Base-by-base conservation (phyloP, 2,797 vertebrate species). In the Eidolon dupreanum region DNA sequence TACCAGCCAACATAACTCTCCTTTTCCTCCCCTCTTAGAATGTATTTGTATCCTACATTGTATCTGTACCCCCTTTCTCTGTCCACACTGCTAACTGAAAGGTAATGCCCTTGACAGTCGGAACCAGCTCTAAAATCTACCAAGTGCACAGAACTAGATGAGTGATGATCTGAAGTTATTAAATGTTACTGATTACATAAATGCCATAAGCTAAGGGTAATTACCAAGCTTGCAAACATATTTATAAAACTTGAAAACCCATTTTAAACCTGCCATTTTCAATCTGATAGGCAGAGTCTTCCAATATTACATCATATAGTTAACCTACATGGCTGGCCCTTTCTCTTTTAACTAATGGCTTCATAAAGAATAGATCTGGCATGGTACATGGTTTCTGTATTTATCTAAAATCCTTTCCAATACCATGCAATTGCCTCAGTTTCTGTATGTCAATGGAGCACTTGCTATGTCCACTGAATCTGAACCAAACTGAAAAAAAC, bases 321-420 rank as follows among this genome's bases (percentile, higher is more conserved):
- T 46, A 94, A 83, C 46, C 46, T 61, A 24, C 26, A 71, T 41
- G n/a, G 33, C 10, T 59, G 38, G 38, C 10, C 17, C 46, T 87
- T 73, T 65, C 31, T 3, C 46, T 92, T 85, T 66, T 68, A 86
- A 81, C 16, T 33, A 68, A 43, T 46, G 61, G 36, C 31, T 74
- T 41, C 61, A 73, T 8, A 55, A 88, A 68, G 46, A n/a, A 31
- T 12, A 57, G 12, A 11, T 33, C 26, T 78, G 66, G 74, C 70
- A 68, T 55, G 46, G 86, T 5, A 79, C 5, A 28, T 5, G 17
- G 24, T 63, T 86, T 81, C 65, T 81, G 36, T 53, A 46, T 73
- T 74, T 81, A 95, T 26, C 70, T 87, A 86, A 75, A 88, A 83
- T 33, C 66, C 33, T 81, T 91, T 93, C 83, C n/a, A 82, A 63